A percentile compares a stretch with the other conserved stretches of the same genome.
phyloP scores from a whole-genome alignment of 2,113 vertebrate genomes.

The Rhineura floridana region DNA sequence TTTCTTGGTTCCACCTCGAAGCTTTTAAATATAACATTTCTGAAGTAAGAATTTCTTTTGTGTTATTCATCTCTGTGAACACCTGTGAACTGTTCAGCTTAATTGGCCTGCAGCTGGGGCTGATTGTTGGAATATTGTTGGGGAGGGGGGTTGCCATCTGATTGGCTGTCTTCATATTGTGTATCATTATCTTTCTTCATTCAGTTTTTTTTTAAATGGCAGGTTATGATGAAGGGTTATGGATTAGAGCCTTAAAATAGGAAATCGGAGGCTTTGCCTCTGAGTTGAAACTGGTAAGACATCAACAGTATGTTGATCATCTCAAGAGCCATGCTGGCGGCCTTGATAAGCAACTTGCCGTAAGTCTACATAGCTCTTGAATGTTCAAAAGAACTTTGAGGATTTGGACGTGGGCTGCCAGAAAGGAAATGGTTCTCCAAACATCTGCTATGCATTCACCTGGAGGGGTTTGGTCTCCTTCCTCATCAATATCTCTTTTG shows the following conservation, averaged over 20 bases:
- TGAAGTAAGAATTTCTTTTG: constrained; percentile 74
- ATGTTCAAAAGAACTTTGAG: too few species aligned
- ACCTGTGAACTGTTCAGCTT: constrained; percentile 81
- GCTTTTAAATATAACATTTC: constrained; percentile 74
- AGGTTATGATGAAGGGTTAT: constrained; percentile 56
- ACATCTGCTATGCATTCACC: too few species aligned
- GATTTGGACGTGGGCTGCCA: not conserved
- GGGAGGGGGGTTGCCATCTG: constrained; percentile 37
- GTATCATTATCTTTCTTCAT: constrained; percentile 59
- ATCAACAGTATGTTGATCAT: constrained; percentile 60
- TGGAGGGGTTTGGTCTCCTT: not conserved
- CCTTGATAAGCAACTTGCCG: constrained; percentile 58
- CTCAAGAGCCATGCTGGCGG: constrained; percentile 37
- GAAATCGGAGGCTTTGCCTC: constrained; percentile 35
- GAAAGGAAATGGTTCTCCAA: too few species aligned
- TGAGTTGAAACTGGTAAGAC: constrained; percentile 36
- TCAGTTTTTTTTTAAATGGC: not conserved
- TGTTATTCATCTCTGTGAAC: constrained; percentile 78
- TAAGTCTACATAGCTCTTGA: constrained; percentile 14
- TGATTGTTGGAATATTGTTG: constrained; percentile 67
- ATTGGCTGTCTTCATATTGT: constrained; percentile 47
- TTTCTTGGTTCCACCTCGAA: constrained; percentile 76
- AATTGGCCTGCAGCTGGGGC: constrained; percentile 81
- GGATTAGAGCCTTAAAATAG: constrained; percentile 55
- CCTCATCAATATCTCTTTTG: not conserved